A percentile compares a stretch with the other conserved stretches of the same genome.
Evolutionary conservation across 2,113 vertebrate genomes (phyloP).

Genomic region (Cyanoliseus patagonus): DNA sequence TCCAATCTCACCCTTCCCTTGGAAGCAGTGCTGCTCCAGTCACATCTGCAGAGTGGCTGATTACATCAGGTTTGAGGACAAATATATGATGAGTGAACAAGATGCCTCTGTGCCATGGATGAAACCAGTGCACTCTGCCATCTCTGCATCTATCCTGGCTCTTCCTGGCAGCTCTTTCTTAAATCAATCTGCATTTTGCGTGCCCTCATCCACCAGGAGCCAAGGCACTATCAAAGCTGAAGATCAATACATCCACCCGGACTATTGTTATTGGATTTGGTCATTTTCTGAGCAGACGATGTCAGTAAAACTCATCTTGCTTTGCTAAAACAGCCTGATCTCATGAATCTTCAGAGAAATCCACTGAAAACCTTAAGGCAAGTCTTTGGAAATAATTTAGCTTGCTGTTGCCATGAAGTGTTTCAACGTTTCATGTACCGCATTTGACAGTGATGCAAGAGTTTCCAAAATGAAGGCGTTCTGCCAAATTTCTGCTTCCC

Average conservation of each 20-base stretch:
- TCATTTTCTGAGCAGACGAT: background rate
- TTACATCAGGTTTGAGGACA: background rate
- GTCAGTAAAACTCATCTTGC: background rate
- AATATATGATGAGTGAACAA: background rate
- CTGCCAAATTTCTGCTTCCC: background rate
- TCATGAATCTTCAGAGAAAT: background rate
- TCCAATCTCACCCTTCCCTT: accelerated
- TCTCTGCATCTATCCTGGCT: background rate
- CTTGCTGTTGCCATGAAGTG: background rate
- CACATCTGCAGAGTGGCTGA: accelerated
- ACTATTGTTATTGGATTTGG: background rate
- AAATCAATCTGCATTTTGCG: constrained; percentile 26
- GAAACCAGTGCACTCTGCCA: background rate
- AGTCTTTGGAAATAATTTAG: background rate
- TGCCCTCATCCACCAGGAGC: constrained; percentile 14
- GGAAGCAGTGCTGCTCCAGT: background rate
- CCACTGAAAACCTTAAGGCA: background rate
- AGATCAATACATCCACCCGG: background rate
- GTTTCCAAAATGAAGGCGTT: background rate
- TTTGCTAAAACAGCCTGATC: background rate
- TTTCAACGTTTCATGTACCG: accelerated
- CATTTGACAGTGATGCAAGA: accelerated
- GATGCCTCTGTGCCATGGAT: background rate
- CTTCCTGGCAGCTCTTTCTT: constrained; percentile 35
- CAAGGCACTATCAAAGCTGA: background rate